These are phyloP conservation scores for Myathropa florea DNA, from an alignment of 2,888 invertebrate genomes.

Conservation along the genomic window DNA sequence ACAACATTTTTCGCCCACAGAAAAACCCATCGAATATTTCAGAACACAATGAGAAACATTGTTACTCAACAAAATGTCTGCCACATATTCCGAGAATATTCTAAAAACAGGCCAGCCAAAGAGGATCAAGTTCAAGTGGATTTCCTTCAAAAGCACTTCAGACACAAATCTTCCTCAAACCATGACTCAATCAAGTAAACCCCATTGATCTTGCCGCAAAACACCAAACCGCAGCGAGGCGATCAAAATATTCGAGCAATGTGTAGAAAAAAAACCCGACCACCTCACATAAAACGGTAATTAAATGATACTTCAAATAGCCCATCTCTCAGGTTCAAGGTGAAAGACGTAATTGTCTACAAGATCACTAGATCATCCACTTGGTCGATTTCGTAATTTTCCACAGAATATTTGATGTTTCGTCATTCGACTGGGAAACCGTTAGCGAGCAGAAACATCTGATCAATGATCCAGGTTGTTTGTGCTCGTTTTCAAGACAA, in stretches of 20 bases:
- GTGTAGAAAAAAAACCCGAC: neutral
- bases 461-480: neutral
- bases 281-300: neutral
- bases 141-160: neutral
- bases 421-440: too few species aligned
- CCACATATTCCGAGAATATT: neutral
- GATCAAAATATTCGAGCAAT: neutral
- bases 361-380: conserved; percentile 8
- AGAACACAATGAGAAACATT: too few species aligned
- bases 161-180: neutral
- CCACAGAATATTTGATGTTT: too few species aligned
- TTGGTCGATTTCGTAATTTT: neutral
- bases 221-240: neutral
- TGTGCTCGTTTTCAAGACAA: neutral
- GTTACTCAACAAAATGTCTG: too few species aligned
- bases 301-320: neutral
- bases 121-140: neutral
- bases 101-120: neutral
- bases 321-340: conserved; percentile 7
- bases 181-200: neutral
- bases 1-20: too few species aligned
- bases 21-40: too few species aligned
- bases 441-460: too few species aligned
- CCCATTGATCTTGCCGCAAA: neutral
- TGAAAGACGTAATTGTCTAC: conserved; percentile 11